Evolutionary conservation across 2,797 vertebrate genomes (phyloP), one percentile per base, ranked within the genome.

Genomic region (Hypotaenidia okinawae): DNA sequence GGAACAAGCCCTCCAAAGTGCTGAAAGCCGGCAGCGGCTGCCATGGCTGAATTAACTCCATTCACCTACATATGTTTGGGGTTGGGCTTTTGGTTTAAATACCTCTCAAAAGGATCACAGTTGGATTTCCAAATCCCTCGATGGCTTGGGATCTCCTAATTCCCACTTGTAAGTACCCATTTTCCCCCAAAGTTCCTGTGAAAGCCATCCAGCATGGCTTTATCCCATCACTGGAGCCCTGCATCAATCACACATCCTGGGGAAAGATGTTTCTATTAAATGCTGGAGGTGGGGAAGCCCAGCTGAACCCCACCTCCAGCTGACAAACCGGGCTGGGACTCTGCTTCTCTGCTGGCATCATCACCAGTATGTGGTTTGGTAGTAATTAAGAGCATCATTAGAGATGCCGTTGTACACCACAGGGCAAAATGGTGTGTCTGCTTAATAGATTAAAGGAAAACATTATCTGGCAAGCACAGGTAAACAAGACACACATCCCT

Each of bases 401-500:
- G 80, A 1, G 11, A 90, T 41, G 49, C 79, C 16, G 2, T 2
- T 66, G 70, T 55, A 80, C 5, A 1, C 61, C 92, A 61, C 0
- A 6, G 84, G 78, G 47, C 84, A 82, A 68, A 91, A 94, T 41
- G 69, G 32, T 41, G 92, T 8, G 87, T 89, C 95, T 96, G 73
- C 79, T 94, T 62, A 92, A 95, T 10, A 94, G 63, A 95, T 96
- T 95, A 92, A 88, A 89, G 73, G 95, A 73, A 94, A 83, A 55
- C 37, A 72, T 37, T 11, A 74, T 87, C 74, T 92, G 89, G 80
- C 93, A 95, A 75, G 54, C 81, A 51, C 88, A 96, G 77, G 92
- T 94, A 95, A 95, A 97, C 95, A 80, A 90, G 87, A 89, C 83
- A 92, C 45, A 49, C 80, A 67, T 43, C 73, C 94, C 70, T 51